Evolutionary conservation across 2,888 invertebrate species (phyloP), one percentile per base, ranked within the genome.

Genomic region (Encarsia formosa): DNA sequence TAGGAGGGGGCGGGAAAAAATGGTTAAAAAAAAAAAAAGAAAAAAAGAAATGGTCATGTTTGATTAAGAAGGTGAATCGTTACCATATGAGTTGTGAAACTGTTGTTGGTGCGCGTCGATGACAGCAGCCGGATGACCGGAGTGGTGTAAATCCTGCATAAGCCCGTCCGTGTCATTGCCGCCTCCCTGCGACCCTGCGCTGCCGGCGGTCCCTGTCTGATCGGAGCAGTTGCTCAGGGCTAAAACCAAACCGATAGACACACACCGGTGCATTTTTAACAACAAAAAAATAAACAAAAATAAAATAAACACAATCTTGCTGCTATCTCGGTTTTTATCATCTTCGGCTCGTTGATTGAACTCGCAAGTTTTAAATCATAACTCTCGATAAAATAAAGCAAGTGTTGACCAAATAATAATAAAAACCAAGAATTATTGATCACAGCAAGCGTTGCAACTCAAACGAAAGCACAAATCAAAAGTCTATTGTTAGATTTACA

Each of bases 231-330:
- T 74, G 69, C 70, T 74, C 72, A 73, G 73, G 61, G 73, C 73
- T 74, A 74, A 73, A 74, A 74, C 73, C 73, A 74, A 74, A 74
- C 73, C 73, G 73, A 74, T 73, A 74, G 73, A 73, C 73, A 73
- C 69, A 73, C 73, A 73, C 73, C 73, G 71, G 72, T 69, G 71
- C 71, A 71, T 65, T 68, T 68, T 69, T 63, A 59, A 59, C n/a
- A n/a, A n/a, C n/a, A n/a, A n/a, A n/a, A n/a, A n/a, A n/a, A n/a
- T n/a, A n/a, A n/a, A n/a, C n/a, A n/a, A n/a, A n/a, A n/a, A n/a
- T n/a, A n/a, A n/a, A n/a, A n/a, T n/a, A n/a, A n/a, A n/a, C n/a
- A n/a, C 59, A 54, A 40, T 49, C 49, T 52, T 44, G 49, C 49
- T 37, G 49, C 56, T 46, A 19, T 22, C 37, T 44, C 45, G 29